Conservation (phyloP, 2,797 vertebrate genomes). For the Trachops cirrhosus region DNA sequence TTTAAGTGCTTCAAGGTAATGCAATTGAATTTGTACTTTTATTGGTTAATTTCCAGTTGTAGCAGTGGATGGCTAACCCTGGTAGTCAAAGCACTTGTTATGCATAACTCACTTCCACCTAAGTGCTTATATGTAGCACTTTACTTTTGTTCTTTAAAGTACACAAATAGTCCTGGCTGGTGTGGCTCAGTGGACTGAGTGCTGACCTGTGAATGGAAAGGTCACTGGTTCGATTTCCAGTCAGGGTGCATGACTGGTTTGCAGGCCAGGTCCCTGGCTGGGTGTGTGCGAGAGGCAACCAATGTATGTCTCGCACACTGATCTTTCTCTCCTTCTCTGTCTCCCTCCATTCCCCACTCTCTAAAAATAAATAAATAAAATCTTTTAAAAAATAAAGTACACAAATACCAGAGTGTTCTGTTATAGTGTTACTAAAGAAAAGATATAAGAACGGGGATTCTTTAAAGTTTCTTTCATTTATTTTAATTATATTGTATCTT, state of each 20-base stretch:
- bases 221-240: too few species aligned
- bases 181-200: too few species aligned
- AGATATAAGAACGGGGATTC: not conserved
- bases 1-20: slow-evolving; percentile 65
- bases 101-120: slow-evolving; percentile 25
- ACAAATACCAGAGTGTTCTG: not conserved
- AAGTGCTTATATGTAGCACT: not conserved
- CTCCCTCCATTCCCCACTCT: too few species aligned
- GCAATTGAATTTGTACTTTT: slow-evolving; percentile 55
- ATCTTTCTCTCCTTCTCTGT: too few species aligned
- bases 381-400: not conserved
- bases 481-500: not conserved
- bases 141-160: not conserved
- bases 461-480: slow-evolving; percentile 63
- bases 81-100: not conserved
- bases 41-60: slow-evolving; percentile 43
- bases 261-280: too few species aligned
- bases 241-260: too few species aligned
- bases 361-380: too few species aligned
- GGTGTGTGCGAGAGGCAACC: too few species aligned
- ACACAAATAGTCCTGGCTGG: not conserved
- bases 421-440: not conserved
- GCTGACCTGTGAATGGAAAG: too few species aligned
- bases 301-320: too few species aligned
- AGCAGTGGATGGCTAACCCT: not conserved